A percentile compares a stretch with the other conserved stretches of the same genome.
Evolutionary conservation across 2,797 vertebrate genomes (phyloP).

Genomic region (Protonibea diacanthus): DNA sequence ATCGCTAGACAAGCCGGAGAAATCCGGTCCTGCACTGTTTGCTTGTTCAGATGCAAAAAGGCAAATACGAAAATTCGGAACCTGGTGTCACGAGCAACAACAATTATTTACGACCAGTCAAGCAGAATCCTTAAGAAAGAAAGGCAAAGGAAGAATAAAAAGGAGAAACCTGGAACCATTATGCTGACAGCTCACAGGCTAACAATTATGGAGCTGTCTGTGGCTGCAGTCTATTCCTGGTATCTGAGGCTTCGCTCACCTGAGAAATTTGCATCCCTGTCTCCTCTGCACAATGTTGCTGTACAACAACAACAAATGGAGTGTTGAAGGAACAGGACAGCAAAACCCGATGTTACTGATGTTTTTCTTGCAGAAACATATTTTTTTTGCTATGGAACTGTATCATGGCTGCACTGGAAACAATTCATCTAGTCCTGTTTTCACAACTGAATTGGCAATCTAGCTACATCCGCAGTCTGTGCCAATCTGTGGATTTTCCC

Average conservation of each 20-base stretch:
- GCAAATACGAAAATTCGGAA: conserved; percentile 6
- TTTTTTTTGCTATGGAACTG: not conserved
- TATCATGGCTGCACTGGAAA: not conserved
- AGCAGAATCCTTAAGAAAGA: not conserved
- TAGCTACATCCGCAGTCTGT: not conserved
- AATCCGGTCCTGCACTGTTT: not conserved
- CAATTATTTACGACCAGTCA: conserved; percentile 15
- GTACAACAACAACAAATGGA: conserved; percentile 1
- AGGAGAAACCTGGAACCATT: conserved; percentile 1
- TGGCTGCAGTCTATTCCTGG: not conserved
- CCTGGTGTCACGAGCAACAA: conserved; percentile 4
- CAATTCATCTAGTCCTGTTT: not conserved
- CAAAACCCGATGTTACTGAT: not conserved
- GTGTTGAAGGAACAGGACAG: not conserved
- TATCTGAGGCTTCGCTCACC: not conserved
- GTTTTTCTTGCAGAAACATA: not conserved
- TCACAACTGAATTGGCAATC: not conserved
- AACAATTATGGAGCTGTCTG: not conserved
- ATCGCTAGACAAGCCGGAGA: not conserved
- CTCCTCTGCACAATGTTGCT: not conserved
- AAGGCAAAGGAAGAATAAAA: not conserved
- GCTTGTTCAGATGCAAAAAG: conserved; percentile 8
- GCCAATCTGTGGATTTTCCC: not conserved
- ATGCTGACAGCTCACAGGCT: not conserved
- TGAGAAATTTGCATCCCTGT: not conserved